A percentile compares a stretch with the other conserved stretches of the same genome.
phyloP scores from a whole-genome alignment of 1,140 invertebrate genomes.

The Orchesella cincta region DNA sequence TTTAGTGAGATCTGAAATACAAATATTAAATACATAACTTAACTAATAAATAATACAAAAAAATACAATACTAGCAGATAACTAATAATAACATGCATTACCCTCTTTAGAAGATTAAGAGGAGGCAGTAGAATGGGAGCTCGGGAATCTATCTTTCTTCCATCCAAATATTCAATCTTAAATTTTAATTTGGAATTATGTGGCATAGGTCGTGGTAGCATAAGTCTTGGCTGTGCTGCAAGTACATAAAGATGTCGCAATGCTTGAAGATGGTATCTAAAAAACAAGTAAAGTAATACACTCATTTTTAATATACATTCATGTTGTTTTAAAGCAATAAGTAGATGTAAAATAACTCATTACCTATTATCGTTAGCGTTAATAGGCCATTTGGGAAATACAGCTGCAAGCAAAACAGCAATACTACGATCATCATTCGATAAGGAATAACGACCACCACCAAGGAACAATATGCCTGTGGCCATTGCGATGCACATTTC shows the following conservation, averaged over 20 bases:
- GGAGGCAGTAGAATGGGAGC: constrained; percentile 48
- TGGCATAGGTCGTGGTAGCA: constrained; percentile 66
- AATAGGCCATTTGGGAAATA: constrained; percentile 95
- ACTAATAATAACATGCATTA: neutral
- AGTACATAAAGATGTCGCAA: constrained; percentile 93
- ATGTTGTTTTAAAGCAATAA: neutral
- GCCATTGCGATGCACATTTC: constrained; percentile 65
- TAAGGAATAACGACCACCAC: constrained; percentile 86
- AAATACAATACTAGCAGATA: neutral
- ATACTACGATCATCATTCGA: constrained; percentile 79
- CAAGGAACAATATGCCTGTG: constrained; percentile 86
- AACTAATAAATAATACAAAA: neutral
- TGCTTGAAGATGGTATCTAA: constrained; percentile 89
- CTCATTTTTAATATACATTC: neutral
- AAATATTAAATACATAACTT: constrained; percentile 2
- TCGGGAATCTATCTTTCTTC: constrained; percentile 17
- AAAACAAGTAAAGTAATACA: constrained; percentile 47
- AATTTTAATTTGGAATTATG: constrained; percentile 40
- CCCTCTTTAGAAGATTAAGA: constrained; percentile 44
- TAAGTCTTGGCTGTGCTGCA: constrained; percentile 81
- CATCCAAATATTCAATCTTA: constrained; percentile 46
- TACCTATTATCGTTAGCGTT: constrained; percentile 93
- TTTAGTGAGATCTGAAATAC: constrained; percentile 42
- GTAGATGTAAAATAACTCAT: neutral
- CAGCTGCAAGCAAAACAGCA: constrained; percentile 84